Conservation (phyloP, 2,888 invertebrate genomes). For the Mythimna ferrago region DNA sequence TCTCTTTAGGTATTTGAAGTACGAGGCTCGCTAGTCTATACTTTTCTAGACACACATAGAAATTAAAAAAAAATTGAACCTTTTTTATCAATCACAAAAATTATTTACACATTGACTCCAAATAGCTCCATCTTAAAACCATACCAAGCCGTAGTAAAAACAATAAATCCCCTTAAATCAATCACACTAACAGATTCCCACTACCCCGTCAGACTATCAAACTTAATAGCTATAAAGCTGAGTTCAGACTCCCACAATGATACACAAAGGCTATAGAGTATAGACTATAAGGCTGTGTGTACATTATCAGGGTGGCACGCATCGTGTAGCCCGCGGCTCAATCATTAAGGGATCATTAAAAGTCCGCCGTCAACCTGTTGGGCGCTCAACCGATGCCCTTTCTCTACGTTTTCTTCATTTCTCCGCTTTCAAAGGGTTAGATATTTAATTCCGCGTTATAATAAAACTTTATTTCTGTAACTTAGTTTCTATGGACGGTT, state of each 20-base stretch:
- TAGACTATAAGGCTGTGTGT: conserved; percentile 52
- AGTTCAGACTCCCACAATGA: conserved; percentile 27
- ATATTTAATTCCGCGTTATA: conserved; percentile 59
- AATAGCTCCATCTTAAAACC: background rate
- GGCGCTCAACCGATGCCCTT: conserved; percentile 73
- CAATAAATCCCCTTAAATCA: conserved; percentile 17
- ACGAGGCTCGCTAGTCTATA: too few species aligned
- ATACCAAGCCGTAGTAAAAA: background rate
- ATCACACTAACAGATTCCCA: conserved; percentile 15
- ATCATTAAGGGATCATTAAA: conserved; percentile 87
- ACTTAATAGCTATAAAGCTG: conserved; percentile 37
- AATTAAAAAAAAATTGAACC: too few species aligned
- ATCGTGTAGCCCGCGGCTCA: conserved; percentile 77
- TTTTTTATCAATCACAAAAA: background rate
- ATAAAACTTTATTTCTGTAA: conserved; percentile 51
- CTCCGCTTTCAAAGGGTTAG: conserved; percentile 65
- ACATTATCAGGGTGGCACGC: conserved; percentile 71
- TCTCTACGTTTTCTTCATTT: conserved; percentile 69
- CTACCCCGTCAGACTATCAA: conserved; percentile 12
- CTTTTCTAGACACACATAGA: too few species aligned
- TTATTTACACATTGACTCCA: background rate
- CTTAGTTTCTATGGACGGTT: conserved; percentile 16
- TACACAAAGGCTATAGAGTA: conserved; percentile 34
- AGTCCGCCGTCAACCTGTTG: conserved; percentile 75
- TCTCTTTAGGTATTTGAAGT: too few species aligned